These are phyloP conservation scores for Acleris holmiana DNA, from an alignment of 2,888 invertebrate genomes.

Conservation along the genomic window DNA sequence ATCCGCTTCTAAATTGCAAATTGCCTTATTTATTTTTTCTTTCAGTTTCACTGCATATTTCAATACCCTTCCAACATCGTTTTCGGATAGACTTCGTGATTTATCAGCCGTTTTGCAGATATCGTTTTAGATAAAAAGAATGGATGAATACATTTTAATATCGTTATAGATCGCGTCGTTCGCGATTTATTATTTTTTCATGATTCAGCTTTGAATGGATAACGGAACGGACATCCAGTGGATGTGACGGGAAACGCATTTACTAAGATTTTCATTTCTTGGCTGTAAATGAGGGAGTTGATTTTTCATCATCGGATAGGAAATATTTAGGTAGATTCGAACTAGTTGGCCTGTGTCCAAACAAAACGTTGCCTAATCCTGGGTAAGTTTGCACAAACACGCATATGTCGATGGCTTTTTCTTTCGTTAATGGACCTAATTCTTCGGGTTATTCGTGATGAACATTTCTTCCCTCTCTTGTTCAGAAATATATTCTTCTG, in stretches of 20 bases:
- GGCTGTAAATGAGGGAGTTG: slow-evolving; percentile 14
- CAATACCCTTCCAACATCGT: slow-evolving; percentile 27
- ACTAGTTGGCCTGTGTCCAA: slow-evolving; percentile 51
- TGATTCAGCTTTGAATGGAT: slow-evolving; percentile 30
- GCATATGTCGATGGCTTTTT: slow-evolving; percentile 40
- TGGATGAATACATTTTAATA: slow-evolving; percentile 29
- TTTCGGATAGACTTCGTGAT: slow-evolving; percentile 22
- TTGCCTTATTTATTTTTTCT: slow-evolving; percentile 56
- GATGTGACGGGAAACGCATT: slow-evolving; percentile 27
- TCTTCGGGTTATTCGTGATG: neutral
- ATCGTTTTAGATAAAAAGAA: slow-evolving; percentile 19
- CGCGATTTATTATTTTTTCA: slow-evolving; percentile 33
- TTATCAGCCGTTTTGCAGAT: slow-evolving; percentile 11
- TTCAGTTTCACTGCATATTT: slow-evolving; percentile 40
- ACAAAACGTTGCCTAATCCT: slow-evolving; percentile 37
- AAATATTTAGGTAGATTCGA: slow-evolving; percentile 13
- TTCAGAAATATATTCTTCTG: too few species aligned
- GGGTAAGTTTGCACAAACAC: slow-evolving; percentile 47
- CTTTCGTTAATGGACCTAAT: neutral
- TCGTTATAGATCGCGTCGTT: slow-evolving; percentile 22
- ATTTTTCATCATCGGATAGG: slow-evolving; percentile 2
- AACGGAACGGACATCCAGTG: slow-evolving; percentile 23
- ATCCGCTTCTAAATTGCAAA: slow-evolving; percentile 61
- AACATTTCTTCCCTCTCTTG: neutral
- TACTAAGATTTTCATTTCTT: slow-evolving; percentile 32